Evolutionary conservation across 2,797 vertebrate species (phyloP), one percentile per base, ranked within the genome.

Genomic region (Tamandua tetradactyla): DNA sequence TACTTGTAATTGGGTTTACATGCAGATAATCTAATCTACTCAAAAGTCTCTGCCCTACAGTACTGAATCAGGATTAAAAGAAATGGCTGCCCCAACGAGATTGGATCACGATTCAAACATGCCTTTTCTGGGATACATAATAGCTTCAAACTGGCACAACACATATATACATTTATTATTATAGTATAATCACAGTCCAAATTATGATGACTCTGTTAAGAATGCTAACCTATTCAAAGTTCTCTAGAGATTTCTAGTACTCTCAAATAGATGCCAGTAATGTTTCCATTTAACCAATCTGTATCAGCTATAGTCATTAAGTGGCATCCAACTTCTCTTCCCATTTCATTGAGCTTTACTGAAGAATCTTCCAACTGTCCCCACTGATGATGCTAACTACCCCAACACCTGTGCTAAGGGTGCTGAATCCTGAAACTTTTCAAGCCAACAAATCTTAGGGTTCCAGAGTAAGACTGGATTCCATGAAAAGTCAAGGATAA

Each of bases 191-290:
- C 14, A 75, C 44, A 75, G 30, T 27, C 8, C 59, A 96, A 80
- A 78, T 30, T 75, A 7, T 83, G 42, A 47, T 62, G 20, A 5
- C 3, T 90, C 62, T 23, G 35, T 69, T 91, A 80, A 76, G 44
- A 93, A 76, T 40, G 35, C 9, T 80, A 85, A 85, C 20, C 17
- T 22, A 35, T 66, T 91, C 15, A 78, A 44, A 71, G 23, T 83
- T 85, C 42, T 81, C 44, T 75, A 61, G 62, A 84, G 69, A 81
- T 88, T 80, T 91, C 66, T 85, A 91, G 40, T 57, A 35, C 20
- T 81, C 72, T n/a, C 66, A 92, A 44, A 59, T 44, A 15, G 15
- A 57, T 59, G 32, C 20, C 23, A 59, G 13, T 10, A 42, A 59
- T 80, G 83, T 69, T 92, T 66, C 17, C 35, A 72, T 32, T 42